A percentile compares a stretch with the other conserved stretches of the same genome.
Evolutionary conservation across 30 jellyfish, hydroid and myxozoan genomes (phyloP).

Genomic region (Mastigias papua): DNA sequence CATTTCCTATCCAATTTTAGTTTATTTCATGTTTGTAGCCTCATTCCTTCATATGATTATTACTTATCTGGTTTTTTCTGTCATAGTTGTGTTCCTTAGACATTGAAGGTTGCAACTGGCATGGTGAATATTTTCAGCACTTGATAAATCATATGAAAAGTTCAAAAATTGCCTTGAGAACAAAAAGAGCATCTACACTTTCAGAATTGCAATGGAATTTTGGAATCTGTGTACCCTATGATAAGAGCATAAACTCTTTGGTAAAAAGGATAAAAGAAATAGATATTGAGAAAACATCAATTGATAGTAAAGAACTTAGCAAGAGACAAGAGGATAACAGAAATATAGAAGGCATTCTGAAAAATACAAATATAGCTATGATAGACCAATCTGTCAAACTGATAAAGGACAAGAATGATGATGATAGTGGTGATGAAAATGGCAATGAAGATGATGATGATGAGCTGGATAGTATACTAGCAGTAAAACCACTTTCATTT

Average conservation of each 20-base stretch:
- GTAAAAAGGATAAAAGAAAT: constrained; percentile 9
- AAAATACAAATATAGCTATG: neutral
- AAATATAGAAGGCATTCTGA: neutral
- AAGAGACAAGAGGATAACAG: neutral
- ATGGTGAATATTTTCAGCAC: constrained; percentile 25
- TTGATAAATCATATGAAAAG: neutral
- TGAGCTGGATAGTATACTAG: constrained; percentile 41
- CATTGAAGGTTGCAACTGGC: constrained; percentile 35
- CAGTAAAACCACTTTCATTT: neutral
- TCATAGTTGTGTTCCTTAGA: neutral
- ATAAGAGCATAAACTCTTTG: neutral
- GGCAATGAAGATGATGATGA: constrained; percentile 10
- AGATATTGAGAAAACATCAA: neutral
- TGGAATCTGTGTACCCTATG: neutral
- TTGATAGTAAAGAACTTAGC: neutral
- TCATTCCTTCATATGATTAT: neutral
- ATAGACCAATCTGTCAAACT: neutral
- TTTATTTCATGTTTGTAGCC: neutral
- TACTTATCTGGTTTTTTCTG: neutral
- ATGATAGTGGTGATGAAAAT: neutral
- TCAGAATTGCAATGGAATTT: constrained; percentile 14
- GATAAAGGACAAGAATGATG: neutral
- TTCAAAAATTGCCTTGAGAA: neutral
- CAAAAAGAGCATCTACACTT: neutral
- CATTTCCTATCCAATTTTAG: too few relatives aligned